Conservation (phyloP, 2,888 invertebrate genomes). For the Catocala sponsa region DNA sequence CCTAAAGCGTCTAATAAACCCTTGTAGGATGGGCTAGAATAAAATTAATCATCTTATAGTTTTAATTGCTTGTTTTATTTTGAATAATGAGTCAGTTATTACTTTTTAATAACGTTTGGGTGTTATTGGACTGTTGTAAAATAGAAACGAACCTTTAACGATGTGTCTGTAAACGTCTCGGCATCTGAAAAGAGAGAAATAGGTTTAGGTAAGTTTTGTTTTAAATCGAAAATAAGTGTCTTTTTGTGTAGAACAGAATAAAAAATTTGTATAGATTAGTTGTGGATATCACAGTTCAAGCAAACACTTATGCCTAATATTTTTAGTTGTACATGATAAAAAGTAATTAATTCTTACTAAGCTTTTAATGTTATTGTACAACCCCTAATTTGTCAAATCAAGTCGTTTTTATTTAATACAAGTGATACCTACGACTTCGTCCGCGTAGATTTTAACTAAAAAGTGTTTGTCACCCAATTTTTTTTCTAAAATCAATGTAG, state of each 20-base stretch:
- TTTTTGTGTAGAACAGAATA: neutral
- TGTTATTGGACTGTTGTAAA: conserved; percentile 31
- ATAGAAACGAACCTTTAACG: conserved; percentile 61
- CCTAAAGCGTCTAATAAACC: neutral
- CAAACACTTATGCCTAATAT: too few relatives aligned
- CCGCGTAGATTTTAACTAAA: too few relatives aligned
- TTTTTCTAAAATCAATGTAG: too few relatives aligned
- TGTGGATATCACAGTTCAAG: too few relatives aligned
- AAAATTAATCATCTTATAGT: conserved; percentile 36
- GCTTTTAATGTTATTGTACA: too few relatives aligned
- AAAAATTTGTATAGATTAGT: too few relatives aligned
- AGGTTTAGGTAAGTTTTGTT: conserved; percentile 8
- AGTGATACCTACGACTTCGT: too few relatives aligned
- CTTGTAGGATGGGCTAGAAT: conserved; percentile 21
- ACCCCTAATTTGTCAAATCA: too few relatives aligned
- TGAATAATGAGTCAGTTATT: conserved; percentile 45
- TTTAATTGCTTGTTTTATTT: conserved; percentile 40
- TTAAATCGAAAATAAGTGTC: neutral
- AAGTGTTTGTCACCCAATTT: too few relatives aligned
- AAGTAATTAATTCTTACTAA: too few relatives aligned
- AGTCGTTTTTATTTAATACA: too few relatives aligned
- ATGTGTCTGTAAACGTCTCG: conserved; percentile 52
- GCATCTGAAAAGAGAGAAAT: conserved; percentile 64
- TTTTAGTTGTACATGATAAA: too few relatives aligned
- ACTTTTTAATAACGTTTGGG: conserved; percentile 35